Evolutionary conservation across 2,113 vertebrate genomes (phyloP).

Genomic region (Hemichromis elongatus): DNA sequence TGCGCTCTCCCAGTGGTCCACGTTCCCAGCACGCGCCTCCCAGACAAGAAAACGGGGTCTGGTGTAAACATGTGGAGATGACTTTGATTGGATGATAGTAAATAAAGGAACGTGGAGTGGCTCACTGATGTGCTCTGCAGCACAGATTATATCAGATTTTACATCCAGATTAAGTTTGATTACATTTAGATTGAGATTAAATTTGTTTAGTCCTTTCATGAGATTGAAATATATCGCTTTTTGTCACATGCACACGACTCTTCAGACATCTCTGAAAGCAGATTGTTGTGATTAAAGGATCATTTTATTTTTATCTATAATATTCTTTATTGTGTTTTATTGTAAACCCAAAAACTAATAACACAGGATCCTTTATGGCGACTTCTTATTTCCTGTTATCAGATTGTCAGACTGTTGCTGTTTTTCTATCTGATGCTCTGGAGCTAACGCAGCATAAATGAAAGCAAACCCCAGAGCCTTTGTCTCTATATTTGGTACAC

Average conservation of each 20-base stretch:
- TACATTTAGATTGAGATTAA: background rate
- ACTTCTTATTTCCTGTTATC: background rate
- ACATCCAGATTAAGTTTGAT: background rate
- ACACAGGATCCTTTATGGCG: background rate
- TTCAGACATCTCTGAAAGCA: background rate
- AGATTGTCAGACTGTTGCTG: background rate
- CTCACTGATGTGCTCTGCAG: fast-evolving
- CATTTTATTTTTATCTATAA: fast-evolving
- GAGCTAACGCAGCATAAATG: background rate
- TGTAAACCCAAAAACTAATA: background rate
- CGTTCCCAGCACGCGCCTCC: background rate
- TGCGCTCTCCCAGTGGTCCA: background rate
- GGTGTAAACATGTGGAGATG: background rate
- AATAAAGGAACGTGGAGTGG: background rate
- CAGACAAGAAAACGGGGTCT: fast-evolving
- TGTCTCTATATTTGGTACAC: background rate
- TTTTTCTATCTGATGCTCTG: background rate
- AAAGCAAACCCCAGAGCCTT: background rate
- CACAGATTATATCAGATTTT: background rate
- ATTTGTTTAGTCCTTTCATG: background rate
- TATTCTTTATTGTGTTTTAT: background rate
- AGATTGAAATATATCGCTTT: background rate
- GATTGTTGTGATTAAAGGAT: fast-evolving
- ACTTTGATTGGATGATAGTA: background rate
- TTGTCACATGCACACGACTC: background rate